A percentile compares a stretch with the other conserved stretches of the same genome.
These are phyloP conservation scores for Diuraphis noxia DNA, from an alignment of 1,140 invertebrate species.

Conservation along the genomic window DNA sequence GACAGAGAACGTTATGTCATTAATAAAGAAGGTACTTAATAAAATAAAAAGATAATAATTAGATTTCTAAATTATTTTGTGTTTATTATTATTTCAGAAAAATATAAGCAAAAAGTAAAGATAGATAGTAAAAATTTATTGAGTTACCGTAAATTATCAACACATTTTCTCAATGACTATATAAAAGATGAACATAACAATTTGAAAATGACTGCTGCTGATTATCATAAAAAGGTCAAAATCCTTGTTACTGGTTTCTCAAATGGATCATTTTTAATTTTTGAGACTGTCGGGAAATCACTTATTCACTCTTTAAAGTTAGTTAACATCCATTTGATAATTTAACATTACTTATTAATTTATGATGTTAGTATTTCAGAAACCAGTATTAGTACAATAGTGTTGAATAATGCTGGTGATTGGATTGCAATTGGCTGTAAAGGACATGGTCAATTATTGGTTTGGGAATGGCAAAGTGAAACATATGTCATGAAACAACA, in stretches of 20 bases:
- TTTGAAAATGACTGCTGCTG: constrained; percentile 72
- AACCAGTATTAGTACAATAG: constrained; percentile 76
- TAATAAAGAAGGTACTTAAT: constrained; percentile 59
- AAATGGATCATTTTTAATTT: constrained; percentile 83
- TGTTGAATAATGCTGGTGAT: constrained; percentile 85
- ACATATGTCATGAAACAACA: constrained; percentile 98
- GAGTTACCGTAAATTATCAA: constrained; percentile 69
- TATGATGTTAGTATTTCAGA: constrained; percentile 71
- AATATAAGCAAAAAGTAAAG: constrained; percentile 53
- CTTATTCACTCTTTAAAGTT: constrained; percentile 86
- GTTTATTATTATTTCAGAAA: constrained; percentile 40
- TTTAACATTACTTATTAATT: constrained; percentile 42
- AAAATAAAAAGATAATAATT: background rate
- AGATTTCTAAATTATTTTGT: constrained; percentile 20
- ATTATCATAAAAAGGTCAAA: constrained; percentile 77
- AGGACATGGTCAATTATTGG: constrained; percentile 84
- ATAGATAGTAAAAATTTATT: constrained; percentile 63
- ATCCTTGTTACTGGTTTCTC: constrained; percentile 82
- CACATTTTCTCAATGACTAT: constrained; percentile 74
- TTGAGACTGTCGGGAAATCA: constrained; percentile 90
- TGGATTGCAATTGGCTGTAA: constrained; percentile 91
- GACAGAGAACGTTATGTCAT: constrained; percentile 62
- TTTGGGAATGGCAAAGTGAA: constrained; percentile 99
- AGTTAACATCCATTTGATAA: constrained; percentile 50
- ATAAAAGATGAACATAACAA: constrained; percentile 67